A percentile compares a stretch with the other conserved stretches of the same genome.
These are phyloP conservation scores for Brachypalpus laphriformis DNA, from an alignment of 2,888 invertebrate genomes.

Conservation along the genomic window DNA sequence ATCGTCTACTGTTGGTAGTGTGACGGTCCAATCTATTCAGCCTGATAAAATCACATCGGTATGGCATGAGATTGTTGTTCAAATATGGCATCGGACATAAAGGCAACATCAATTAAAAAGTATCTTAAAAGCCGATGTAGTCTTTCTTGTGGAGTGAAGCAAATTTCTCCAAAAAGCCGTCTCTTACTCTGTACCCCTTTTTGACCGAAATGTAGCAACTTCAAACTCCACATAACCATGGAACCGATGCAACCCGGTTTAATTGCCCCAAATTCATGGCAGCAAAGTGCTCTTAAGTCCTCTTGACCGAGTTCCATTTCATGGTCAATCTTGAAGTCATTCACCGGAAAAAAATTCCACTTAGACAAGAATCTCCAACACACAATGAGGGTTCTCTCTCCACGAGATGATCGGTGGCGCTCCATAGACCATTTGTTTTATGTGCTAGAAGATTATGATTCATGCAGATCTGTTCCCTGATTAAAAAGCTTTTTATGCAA, in stretches of 20 bases:
- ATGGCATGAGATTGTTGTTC: neutral
- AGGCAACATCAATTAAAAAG: neutral
- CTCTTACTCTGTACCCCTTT: neutral
- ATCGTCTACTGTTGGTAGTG: neutral
- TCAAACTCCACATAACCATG: neutral
- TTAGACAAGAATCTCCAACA: conserved; percentile 39
- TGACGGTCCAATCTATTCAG: conserved; percentile 13
- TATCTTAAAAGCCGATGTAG: neutral
- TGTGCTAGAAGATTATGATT: conserved; percentile 53
- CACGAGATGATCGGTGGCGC: neutral
- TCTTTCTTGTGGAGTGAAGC: neutral
- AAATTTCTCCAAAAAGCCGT: neutral
- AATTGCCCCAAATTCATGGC: conserved; percentile 34
- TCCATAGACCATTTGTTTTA: conserved; percentile 67
- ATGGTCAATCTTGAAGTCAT: conserved; percentile 62
- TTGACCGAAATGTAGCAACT: neutral
- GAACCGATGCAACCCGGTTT: conserved; percentile 18
- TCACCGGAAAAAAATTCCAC: conserved; percentile 63
- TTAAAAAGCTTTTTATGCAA: conserved; percentile 57
- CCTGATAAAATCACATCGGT: neutral
- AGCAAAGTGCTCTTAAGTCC: conserved; percentile 3
- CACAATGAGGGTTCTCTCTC: conserved; percentile 30
- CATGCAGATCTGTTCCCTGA: conserved; percentile 43
- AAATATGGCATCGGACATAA: neutral
- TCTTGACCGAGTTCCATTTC: conserved; percentile 70